Evolutionary conservation across 2,888 invertebrate genomes (phyloP).

Genomic region (Linyphia triangularis): DNA sequence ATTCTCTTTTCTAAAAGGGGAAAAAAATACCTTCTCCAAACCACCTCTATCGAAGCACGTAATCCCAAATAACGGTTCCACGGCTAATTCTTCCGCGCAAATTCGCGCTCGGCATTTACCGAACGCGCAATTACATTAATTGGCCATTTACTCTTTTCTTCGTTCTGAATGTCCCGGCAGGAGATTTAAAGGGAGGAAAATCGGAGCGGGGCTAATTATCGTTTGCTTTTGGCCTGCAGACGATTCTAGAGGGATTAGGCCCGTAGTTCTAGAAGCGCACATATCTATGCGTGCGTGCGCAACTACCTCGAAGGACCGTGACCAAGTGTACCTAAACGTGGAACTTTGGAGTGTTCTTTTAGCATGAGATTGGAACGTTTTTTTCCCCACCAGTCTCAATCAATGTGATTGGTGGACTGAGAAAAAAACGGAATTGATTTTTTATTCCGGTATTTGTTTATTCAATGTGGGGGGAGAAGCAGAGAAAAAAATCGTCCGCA

Average conservation of each 20-base stretch:
- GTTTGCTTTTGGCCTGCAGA: not conserved
- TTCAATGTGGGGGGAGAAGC: not conserved
- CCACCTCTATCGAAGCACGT: not conserved
- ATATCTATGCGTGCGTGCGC: not conserved
- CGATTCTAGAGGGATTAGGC: not conserved
- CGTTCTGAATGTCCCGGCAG: not conserved
- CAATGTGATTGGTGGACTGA: constrained; percentile 1
- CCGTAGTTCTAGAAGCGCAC: not conserved
- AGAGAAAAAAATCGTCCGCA: not conserved
- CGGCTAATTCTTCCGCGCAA: not conserved
- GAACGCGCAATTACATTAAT: constrained; percentile 70
- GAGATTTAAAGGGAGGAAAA: not conserved
- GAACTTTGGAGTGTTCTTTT: constrained; percentile 17
- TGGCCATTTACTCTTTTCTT: constrained; percentile 64
- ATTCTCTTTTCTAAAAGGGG: not conserved
- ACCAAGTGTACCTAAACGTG: constrained; percentile 63
- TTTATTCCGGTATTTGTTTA: not conserved
- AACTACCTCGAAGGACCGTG: constrained; percentile 35
- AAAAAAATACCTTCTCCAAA: not conserved
- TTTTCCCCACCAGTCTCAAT: not conserved
- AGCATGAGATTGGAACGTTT: not conserved
- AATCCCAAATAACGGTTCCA: not conserved
- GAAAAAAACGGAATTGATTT: not conserved
- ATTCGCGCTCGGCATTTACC: constrained; percentile 37
- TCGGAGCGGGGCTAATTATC: not conserved